phyloP scores from a whole-genome alignment of 2,113 vertebrate species.

The Pterocles gutturalis region DNA sequence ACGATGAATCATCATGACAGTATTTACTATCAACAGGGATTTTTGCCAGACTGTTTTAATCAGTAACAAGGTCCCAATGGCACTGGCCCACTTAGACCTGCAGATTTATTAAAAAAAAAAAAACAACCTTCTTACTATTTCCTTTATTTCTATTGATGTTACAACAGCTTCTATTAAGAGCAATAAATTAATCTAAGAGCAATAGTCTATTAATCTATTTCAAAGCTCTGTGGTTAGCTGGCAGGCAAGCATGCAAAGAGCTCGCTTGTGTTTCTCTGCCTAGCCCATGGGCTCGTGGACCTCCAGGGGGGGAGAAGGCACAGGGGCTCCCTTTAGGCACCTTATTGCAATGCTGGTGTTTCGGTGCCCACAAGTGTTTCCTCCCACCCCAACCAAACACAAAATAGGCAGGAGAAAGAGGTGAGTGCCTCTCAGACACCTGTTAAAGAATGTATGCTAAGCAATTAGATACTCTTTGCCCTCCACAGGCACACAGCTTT shows the following conservation, averaged over 20 bases:
- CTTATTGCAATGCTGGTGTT: neutral
- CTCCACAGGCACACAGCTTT: neutral
- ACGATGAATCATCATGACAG: neutral
- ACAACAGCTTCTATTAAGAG: neutral
- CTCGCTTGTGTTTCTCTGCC: neutral
- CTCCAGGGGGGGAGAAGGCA: neutral
- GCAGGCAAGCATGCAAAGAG: neutral
- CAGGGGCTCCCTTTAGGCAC: neutral
- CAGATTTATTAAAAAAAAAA: neutral
- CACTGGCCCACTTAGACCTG: slow-evolving; percentile 38
- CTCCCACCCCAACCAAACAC: neutral
- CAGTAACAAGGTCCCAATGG: neutral
- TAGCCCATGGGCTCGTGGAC: neutral
- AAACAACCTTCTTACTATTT: neutral
- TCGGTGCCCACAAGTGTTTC: neutral
- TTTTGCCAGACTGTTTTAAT: neutral
- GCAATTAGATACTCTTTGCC: neutral
- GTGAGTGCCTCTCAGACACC: neutral
- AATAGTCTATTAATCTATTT: neutral
- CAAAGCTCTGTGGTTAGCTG: neutral
- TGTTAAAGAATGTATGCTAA: neutral
- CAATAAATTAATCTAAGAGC: neutral
- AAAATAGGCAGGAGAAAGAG: neutral
- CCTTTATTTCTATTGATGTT: slow-evolving; percentile 11
- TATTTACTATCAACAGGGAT: neutral